phyloP scores from a whole-genome alignment of 2,113 vertebrate species.

The Numida meleagris region DNA sequence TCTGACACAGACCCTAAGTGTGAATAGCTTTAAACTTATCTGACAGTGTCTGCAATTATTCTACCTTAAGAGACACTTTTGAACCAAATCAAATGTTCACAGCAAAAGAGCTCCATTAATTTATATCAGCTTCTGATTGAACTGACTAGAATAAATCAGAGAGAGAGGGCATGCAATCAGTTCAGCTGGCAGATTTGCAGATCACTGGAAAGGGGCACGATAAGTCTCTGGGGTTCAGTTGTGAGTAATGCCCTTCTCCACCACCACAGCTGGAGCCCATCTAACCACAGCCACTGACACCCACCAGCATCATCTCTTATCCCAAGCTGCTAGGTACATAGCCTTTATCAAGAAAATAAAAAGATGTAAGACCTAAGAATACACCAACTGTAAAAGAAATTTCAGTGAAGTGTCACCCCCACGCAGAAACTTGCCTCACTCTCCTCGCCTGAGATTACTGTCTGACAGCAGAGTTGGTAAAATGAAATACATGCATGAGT shows the following conservation, averaged over 20 bases:
- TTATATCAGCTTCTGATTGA: constrained; percentile 59
- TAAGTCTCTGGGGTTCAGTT: constrained; percentile 5
- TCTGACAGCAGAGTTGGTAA: background rate
- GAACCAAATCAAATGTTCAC: constrained; percentile 38
- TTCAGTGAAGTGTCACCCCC: background rate
- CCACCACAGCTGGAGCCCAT: background rate
- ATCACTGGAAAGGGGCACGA: background rate
- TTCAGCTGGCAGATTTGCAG: constrained; percentile 61
- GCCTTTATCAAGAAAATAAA: background rate
- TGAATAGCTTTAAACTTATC: constrained; percentile 32
- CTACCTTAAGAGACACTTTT: constrained; percentile 47
- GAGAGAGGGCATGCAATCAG: background rate
- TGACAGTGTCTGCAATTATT: constrained; percentile 43
- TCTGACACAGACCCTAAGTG: constrained; percentile 16
- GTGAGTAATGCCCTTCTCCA: constrained; percentile 46
- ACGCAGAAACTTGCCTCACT: background rate
- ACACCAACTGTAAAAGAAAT: background rate
- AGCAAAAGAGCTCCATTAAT: constrained; percentile 46
- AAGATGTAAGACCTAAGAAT: background rate
- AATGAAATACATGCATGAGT: background rate
- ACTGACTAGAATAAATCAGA: constrained; percentile 59
- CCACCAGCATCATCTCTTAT: background rate
- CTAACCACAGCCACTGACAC: background rate
- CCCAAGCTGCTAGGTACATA: background rate
- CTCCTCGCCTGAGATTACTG: background rate